Evolutionary conservation across 2,113 vertebrate species (phyloP).

Genomic region (Mungos mungo): DNA sequence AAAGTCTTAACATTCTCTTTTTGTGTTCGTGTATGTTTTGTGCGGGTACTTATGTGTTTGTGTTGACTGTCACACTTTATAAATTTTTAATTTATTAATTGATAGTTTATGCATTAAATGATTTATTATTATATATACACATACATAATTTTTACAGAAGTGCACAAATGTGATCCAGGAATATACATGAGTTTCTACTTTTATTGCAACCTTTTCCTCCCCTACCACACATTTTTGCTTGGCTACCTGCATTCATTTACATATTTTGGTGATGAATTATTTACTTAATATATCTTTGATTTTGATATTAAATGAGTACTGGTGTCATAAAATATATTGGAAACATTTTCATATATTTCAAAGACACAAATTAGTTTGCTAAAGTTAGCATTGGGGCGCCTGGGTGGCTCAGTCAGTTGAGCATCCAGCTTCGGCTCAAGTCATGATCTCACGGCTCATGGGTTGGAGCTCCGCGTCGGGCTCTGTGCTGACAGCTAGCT

Average conservation of each 20-base stretch:
- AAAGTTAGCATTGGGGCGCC: not conserved
- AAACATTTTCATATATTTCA: not conserved
- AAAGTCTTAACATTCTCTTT: not conserved
- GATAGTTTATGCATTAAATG: not conserved
- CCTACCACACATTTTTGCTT: not conserved
- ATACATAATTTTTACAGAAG: not conserved
- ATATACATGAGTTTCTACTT: not conserved
- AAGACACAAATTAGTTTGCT: not conserved
- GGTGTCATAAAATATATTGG: not conserved
- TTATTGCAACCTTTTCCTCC: not conserved
- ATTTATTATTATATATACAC: not conserved
- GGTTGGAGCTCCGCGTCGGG: too few species aligned
- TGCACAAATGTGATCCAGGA: not conserved
- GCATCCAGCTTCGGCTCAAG: too few species aligned
- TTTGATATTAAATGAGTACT: slow-evolving; percentile 6
- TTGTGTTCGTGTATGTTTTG: not conserved
- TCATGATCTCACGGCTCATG: too few species aligned
- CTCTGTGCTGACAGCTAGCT: too few species aligned
- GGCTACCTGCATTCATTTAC: not conserved
- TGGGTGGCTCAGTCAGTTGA: too few species aligned
- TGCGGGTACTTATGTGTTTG: not conserved
- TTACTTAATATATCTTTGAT: not conserved
- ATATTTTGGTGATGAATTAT: slow-evolving; percentile 10
- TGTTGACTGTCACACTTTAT: not conserved
- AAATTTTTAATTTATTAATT: not conserved